Evolutionary conservation across 2,888 invertebrate species (phyloP), one percentile per base, ranked within the genome.

Genomic region (Punctoribates punctum): DNA sequence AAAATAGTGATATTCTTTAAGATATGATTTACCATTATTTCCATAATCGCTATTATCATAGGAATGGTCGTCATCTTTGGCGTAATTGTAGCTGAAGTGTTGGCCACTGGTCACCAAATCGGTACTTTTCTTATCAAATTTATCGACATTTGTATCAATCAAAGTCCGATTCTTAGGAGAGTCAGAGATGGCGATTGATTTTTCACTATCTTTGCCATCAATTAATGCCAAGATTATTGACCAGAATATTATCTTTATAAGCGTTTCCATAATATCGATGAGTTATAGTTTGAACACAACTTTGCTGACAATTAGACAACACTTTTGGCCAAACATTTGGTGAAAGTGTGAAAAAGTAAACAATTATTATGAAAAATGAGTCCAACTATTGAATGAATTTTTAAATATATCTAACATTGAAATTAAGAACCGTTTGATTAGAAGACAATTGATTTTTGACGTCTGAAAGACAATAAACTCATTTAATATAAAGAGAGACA

Each of bases 1-100:
- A 62, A 62, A 62, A 62, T 62, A 62, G 17, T 62, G 62, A 62
- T 29, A 5, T 62, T 62, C 62, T 34, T 17, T 25, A 1, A 62
- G 29, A 62, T 15, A 62, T 23, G 25, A 23, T 29, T 62, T 62
- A 15, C 23, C 62, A 23, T 57, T 57, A 57, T 57, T 57, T 57
- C 4, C 23, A 23, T 57, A 23, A 57, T 57, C 8, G 34, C 8
- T 57, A 57, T n/a, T 57, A 23, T 11, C 57, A 11, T 20, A 57
- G n/a, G 25, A 23, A 57, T 23, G 3, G 57, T 57, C 57, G 3
- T 23, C n/a, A 20, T 57, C 23, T n/a, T n/a, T 20, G 4, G n/a
- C 57, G 20, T 23, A 57, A 57, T 20, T 23, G 20, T 20, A 20
- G 57, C n/a, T 23, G n/a, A 17, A 57, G 57, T 20, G 11, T 23